Evolutionary conservation across 2,113 vertebrate species (phyloP).

Genomic region (Halichoerus grypus): DNA sequence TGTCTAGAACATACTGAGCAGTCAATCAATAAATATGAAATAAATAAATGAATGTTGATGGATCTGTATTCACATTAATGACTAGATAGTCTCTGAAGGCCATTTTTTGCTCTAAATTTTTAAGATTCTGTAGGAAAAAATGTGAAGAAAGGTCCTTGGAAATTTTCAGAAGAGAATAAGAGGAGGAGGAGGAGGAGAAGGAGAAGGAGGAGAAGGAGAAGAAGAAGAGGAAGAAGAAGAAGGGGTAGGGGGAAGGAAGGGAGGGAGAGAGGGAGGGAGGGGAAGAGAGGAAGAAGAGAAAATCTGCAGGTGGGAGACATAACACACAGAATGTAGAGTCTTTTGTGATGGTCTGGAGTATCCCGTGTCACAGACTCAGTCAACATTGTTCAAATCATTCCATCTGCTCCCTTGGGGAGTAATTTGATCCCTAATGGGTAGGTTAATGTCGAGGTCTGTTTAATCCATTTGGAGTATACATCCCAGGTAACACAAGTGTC

Average conservation of each 20-base stretch:
- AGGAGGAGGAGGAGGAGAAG: accelerated
- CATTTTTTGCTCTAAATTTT: not conserved
- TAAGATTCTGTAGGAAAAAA: not conserved
- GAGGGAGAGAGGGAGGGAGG: not conserved
- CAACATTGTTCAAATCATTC: not conserved
- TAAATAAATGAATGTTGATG: not conserved
- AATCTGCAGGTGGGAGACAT: not conserved
- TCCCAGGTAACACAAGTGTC: not conserved
- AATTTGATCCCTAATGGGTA: not conserved
- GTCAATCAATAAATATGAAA: not conserved
- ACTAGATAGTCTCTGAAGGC: not conserved
- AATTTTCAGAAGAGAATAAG: slow-evolving; percentile 3
- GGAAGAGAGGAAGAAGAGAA: not conserved
- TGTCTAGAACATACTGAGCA: not conserved
- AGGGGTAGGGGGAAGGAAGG: not conserved
- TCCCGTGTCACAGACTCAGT: not conserved
- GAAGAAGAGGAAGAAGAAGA: not conserved
- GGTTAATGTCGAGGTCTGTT: not conserved
- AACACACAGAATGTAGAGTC: not conserved
- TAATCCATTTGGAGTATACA: not conserved
- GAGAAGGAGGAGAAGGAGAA: not conserved
- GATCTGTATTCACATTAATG: not conserved
- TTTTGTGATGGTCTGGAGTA: not conserved
- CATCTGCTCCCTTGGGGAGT: not conserved
- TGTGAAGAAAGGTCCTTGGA: not conserved